Evolutionary conservation across 2,888 invertebrate genomes (phyloP).

Genomic region (Synergus umbraculus): DNA sequence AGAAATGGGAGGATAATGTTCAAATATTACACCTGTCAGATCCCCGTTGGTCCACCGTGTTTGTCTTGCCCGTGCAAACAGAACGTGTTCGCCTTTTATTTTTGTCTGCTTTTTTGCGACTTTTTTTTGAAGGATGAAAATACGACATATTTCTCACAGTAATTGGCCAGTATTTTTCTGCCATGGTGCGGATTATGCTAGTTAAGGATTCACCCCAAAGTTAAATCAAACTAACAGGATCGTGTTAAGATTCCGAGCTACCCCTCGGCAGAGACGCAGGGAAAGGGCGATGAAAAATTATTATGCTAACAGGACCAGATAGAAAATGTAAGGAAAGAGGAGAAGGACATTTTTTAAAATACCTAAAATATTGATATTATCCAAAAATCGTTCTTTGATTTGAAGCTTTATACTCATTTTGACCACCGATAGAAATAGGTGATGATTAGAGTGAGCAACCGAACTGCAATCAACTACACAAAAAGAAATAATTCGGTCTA

Average conservation of each 20-base stretch:
- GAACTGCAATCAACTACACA: conserved; percentile 22
- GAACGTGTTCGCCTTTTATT: conserved; percentile 30
- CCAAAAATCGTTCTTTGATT: neutral
- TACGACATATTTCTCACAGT: conserved; percentile 50
- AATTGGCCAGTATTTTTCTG: conserved; percentile 60
- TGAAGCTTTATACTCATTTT: neutral
- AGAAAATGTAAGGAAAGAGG: neutral
- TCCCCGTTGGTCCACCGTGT: neutral
- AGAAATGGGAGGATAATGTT: conserved; percentile 19
- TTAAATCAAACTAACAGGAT: conserved; percentile 57
- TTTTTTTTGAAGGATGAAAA: neutral
- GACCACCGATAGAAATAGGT: neutral
- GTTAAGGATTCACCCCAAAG: conserved; percentile 61
- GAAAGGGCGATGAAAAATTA: conserved; percentile 35
- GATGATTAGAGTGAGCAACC: neutral
- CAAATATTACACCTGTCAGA: conserved; percentile 34
- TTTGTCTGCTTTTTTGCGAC: conserved; percentile 1
- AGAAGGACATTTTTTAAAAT: neutral
- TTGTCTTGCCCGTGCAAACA: conserved; percentile 18
- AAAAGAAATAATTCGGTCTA: conserved; percentile 31
- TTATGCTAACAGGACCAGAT: conserved; percentile 32
- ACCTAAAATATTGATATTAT: neutral
- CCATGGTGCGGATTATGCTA: conserved; percentile 61
- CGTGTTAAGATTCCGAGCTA: conserved; percentile 48
- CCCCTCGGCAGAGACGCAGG: conserved; percentile 37